These are phyloP conservation scores for Callyntrura sp. DNA, from an alignment of 2,888 invertebrate genomes.

Conservation along the genomic window DNA sequence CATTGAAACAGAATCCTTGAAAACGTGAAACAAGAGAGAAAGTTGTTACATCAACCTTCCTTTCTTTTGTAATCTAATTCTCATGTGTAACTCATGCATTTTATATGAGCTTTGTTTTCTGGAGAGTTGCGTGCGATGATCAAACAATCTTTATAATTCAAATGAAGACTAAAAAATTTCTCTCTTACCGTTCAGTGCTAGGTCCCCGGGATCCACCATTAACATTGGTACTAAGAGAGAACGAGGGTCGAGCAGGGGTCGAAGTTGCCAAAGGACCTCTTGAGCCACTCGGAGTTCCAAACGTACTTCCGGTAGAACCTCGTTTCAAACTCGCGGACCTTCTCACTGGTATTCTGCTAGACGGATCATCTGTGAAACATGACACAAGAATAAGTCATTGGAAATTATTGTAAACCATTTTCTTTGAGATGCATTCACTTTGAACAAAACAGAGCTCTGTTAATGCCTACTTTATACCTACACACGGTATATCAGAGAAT, in stretches of 20 bases:
- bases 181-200: constrained; percentile 80
- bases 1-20: too few species aligned
- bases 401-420: too few species aligned
- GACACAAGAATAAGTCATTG: too few species aligned
- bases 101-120: constrained; percentile 18
- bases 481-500: too few species aligned
- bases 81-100: constrained; percentile 9
- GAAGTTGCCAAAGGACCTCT: constrained; percentile 80
- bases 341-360: constrained; percentile 82
- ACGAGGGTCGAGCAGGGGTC: constrained; percentile 80
- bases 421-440: too few species aligned
- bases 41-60: not conserved
- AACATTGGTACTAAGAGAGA: constrained; percentile 82
- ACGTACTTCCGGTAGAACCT: constrained; percentile 78
- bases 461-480: too few species aligned
- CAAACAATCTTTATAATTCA: not conserved
- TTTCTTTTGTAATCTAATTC: not conserved
- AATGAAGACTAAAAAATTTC: too few species aligned
- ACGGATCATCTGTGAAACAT: constrained; percentile 78
- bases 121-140: not conserved
- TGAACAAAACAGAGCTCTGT: too few species aligned
- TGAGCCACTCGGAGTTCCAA: constrained; percentile 55
- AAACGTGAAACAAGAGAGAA: too few species aligned
- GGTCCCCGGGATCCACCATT: constrained; percentile 78
- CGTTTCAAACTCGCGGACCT: constrained; percentile 83